phyloP scores from a whole-genome alignment of 1,140 invertebrate species.

The Saccostrea cuccullata region DNA sequence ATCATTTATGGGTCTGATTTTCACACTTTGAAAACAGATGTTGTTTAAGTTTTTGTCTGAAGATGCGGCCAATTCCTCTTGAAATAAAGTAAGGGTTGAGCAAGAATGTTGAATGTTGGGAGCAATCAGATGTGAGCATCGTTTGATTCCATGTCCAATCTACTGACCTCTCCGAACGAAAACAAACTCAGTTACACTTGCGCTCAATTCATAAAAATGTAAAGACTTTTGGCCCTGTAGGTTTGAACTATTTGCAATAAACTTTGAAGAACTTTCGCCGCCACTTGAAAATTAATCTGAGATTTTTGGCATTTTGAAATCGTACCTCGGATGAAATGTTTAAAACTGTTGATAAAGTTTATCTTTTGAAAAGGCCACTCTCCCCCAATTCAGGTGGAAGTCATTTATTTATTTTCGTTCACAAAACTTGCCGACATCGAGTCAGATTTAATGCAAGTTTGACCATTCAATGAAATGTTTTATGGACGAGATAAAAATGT shows the following conservation, averaged over 20 bases:
- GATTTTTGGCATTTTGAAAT: conserved; percentile 34
- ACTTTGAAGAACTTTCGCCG: conserved; percentile 19
- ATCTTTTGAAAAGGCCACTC: conserved; percentile 32
- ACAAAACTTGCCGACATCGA: conserved; percentile 15
- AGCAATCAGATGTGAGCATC: background rate
- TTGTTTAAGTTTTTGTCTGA: conserved; percentile 34
- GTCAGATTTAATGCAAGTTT: conserved; percentile 35
- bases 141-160: background rate
- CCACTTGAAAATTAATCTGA: conserved; percentile 36
- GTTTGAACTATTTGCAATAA: background rate
- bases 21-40: conserved; percentile 36
- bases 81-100: background rate
- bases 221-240: background rate
- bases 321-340: conserved; percentile 29
- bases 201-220: background rate
- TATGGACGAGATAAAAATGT: conserved; percentile 21
- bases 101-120: background rate
- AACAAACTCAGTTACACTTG: background rate
- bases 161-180: conserved; percentile 1
- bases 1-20: conserved; percentile 34
- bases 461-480: conserved; percentile 37
- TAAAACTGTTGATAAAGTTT: conserved; percentile 32
- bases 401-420: conserved; percentile 38
- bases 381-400: conserved; percentile 31
- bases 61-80: background rate